Percentiles rank a stretch among this genome's conserved stretches.
Evolutionary conservation across 2,888 invertebrate species (phyloP).

Genomic region (Drosophila nr. perissopoda): DNA sequence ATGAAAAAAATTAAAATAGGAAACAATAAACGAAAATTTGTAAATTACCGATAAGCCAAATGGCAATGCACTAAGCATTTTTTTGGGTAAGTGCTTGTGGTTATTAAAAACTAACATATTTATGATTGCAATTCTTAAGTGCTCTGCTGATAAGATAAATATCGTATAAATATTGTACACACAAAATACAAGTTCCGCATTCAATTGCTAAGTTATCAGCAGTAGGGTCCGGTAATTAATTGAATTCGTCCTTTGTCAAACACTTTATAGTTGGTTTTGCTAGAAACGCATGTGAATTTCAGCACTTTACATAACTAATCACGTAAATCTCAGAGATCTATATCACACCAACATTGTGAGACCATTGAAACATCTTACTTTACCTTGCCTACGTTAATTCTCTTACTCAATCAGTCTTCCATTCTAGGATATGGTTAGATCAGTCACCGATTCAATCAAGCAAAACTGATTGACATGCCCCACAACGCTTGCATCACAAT

Average conservation of each 20-base stretch:
- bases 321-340: neutral
- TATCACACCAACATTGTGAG: neutral
- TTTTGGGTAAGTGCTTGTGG: conserved; percentile 29
- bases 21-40: neutral
- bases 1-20: neutral
- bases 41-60: conserved; percentile 10
- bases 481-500: conserved; percentile 25
- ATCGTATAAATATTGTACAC: neutral
- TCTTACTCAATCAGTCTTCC: neutral
- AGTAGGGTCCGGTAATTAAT: neutral
- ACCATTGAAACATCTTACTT: neutral
- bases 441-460: neutral
- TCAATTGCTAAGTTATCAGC: neutral
- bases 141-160: conserved; percentile 15
- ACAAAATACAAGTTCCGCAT: conserved; percentile 13
- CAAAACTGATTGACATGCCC: conserved; percentile 13
- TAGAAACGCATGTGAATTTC: too few species aligned
- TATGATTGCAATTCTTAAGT: conserved; percentile 19
- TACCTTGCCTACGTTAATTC: neutral
- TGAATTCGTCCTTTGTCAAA: neutral
- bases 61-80: conserved; percentile 14
- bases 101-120: conserved; percentile 8
- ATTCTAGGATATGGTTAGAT: neutral
- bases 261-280: neutral
- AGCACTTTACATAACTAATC: neutral